Evolutionary conservation across 2,113 vertebrate species (phyloP).

Genomic region (Lathamus discolor): DNA sequence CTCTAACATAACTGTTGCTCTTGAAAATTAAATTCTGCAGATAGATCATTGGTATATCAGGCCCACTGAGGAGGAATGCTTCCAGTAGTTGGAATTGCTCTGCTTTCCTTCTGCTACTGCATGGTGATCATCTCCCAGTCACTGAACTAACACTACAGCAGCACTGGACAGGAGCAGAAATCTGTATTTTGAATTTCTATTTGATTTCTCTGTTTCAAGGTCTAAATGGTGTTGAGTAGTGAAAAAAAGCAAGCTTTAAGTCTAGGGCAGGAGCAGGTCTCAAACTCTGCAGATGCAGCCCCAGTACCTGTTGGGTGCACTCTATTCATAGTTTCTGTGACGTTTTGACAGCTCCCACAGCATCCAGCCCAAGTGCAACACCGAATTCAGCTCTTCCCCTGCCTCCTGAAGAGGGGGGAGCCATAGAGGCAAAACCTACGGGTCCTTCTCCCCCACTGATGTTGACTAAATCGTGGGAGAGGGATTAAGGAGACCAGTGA

Average conservation of each 20-base stretch:
- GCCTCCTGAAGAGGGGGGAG: neutral
- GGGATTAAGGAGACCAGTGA: neutral
- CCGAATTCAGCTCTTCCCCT: neutral
- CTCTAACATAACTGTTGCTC: neutral
- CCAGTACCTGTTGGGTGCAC: neutral
- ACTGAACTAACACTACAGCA: neutral
- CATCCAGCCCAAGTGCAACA: neutral
- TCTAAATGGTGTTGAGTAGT: neutral
- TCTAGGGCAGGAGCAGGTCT: neutral
- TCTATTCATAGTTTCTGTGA: neutral
- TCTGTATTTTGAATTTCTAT: neutral
- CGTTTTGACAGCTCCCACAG: neutral
- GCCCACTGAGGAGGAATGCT: neutral
- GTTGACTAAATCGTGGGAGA: conserved; percentile 24
- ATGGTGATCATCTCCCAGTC: neutral
- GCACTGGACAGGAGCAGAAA: neutral
- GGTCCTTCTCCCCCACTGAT: neutral
- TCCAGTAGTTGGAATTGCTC: no score
- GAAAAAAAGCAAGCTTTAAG: neutral
- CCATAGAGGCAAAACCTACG: neutral
- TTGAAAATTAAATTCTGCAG: neutral
- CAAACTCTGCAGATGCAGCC: neutral
- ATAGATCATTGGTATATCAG: neutral
- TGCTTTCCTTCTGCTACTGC: neutral
- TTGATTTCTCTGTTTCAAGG: neutral